phyloP scores from a whole-genome alignment of 2,888 invertebrate species.

The Orchesella flavescens region DNA sequence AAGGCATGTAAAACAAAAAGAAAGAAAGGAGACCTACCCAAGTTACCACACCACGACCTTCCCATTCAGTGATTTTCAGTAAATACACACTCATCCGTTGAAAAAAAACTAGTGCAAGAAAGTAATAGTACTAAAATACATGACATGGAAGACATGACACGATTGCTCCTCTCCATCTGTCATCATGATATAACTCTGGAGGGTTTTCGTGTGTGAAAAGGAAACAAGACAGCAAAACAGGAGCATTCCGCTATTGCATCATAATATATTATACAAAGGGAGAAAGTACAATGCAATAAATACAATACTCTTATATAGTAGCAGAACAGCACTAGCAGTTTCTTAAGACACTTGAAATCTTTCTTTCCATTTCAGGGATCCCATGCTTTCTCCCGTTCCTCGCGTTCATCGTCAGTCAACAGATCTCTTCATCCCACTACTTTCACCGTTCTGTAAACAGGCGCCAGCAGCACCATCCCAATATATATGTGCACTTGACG shows the following conservation, averaged over 20 bases:
- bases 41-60: neutral
- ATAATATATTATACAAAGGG: no score
- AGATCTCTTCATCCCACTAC: conserved; percentile 3
- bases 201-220: neutral
- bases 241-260: neutral
- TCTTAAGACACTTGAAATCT: no score
- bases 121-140: no score
- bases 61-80: conserved; percentile 1
- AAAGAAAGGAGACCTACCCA: no score
- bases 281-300: no score
- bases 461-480: neutral
- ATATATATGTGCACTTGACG: neutral
- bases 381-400: neutral
- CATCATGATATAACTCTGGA: neutral
- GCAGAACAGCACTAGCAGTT: no score
- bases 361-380: no score
- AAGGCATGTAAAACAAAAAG: no score
- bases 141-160: no score
- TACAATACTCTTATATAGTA: no score
- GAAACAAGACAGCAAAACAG: neutral
- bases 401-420: neutral
- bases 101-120: neutral
- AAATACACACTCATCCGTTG: neutral
- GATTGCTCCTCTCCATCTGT: neutral
- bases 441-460: neutral